A percentile compares a stretch with the other conserved stretches of the same genome.
phyloP scores from a whole-genome alignment of 1,140 invertebrate genomes.

The Saccostrea glomerata region DNA sequence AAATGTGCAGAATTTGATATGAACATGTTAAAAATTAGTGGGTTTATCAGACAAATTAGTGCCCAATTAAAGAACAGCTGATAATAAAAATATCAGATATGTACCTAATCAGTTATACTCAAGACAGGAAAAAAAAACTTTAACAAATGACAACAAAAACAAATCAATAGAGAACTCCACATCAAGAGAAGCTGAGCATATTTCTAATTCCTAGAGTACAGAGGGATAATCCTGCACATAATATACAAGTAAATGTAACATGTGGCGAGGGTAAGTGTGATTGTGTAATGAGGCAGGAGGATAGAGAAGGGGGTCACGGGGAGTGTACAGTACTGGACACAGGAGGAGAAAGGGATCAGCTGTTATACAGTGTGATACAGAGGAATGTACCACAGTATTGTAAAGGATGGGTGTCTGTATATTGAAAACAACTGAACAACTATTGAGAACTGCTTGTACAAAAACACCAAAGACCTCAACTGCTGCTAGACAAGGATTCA shows the following conservation, averaged over 20 bases:
- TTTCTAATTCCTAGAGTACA: neutral
- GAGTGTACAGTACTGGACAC: neutral
- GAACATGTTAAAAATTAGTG: neutral
- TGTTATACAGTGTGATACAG: neutral
- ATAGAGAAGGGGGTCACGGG: neutral
- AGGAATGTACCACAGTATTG: neutral
- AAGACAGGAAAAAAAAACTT: neutral
- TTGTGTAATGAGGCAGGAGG: slow-evolving; percentile 5
- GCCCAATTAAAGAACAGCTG: neutral
- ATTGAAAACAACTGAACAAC: too few species aligned
- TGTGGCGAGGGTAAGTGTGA: neutral
- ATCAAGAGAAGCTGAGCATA: too few species aligned
- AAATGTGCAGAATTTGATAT: neutral
- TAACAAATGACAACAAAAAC: neutral
- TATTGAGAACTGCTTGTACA: too few species aligned
- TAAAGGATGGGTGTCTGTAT: too few species aligned
- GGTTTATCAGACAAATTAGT: too few species aligned
- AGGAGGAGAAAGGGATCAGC: neutral
- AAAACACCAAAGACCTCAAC: too few species aligned
- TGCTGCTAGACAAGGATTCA: neutral
- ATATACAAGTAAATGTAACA: neutral
- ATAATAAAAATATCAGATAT: neutral
- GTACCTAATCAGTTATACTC: neutral
- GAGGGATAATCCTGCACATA: neutral
- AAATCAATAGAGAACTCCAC: neutral